Percentiles rank a stretch among this genome's conserved stretches.
These are phyloP conservation scores for Melanotaenia maccullochi DNA, from an alignment of 2,797 vertebrate species.

Conservation along the genomic window DNA sequence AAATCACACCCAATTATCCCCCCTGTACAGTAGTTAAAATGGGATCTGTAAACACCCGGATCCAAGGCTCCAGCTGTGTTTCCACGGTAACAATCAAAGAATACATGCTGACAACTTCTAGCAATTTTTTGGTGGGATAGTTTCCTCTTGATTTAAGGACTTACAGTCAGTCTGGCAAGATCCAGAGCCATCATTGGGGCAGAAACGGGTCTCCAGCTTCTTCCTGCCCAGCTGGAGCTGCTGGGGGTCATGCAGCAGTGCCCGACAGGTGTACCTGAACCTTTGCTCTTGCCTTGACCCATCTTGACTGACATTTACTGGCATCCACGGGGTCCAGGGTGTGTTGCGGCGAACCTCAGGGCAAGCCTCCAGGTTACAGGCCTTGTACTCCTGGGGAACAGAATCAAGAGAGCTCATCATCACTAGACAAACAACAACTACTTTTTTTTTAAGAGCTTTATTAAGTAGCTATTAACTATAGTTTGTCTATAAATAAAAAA, in stretches of 20 bases:
- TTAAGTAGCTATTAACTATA: background rate
- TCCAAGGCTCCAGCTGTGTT: background rate
- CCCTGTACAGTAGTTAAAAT: background rate
- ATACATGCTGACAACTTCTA: background rate
- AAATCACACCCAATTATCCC: too few species aligned
- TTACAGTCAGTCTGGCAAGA: constrained; percentile 93
- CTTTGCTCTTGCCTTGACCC: constrained; percentile 95
- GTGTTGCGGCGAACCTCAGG: constrained; percentile 95
- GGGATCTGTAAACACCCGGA: background rate
- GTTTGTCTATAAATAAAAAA: background rate
- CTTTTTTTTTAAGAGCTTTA: background rate
- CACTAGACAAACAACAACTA: background rate
- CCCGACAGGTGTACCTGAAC: constrained; percentile 93
- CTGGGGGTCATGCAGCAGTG: constrained; percentile 90
- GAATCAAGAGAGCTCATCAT: background rate
- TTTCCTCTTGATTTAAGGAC: constrained; percentile 10
- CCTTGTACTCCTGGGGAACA: constrained; percentile 89
- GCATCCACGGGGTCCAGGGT: constrained; percentile 97
- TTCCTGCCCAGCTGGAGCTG: constrained; percentile 93
- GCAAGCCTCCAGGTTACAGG: constrained; percentile 92
- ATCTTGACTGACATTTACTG: constrained; percentile 89
- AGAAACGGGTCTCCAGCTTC: constrained; percentile 91
- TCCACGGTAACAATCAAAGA: background rate
- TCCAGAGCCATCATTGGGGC: constrained; percentile 88
- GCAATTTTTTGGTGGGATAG: background rate